Base-by-base conservation (phyloP, 2,113 vertebrate genomes). In the Cyanoliseus patagonus region DNA sequence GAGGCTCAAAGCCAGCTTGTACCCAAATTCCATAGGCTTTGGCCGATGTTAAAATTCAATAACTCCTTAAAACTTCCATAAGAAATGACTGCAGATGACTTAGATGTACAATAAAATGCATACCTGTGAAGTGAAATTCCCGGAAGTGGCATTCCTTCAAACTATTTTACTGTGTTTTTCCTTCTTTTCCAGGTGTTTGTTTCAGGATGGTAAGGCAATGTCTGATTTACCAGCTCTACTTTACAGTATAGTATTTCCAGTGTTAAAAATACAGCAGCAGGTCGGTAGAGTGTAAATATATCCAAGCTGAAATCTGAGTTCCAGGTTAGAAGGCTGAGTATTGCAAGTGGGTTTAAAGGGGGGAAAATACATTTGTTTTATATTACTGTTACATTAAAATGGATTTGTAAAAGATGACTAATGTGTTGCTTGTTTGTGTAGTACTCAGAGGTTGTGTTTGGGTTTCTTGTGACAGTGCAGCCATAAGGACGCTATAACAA, bases 171-270 rank as follows among this genome's bases (percentile, higher is more conserved):
- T 30, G 28, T 70, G 28, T 88, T 91, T 88, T 88, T 83, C 37
- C 94, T 86, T 93, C 37, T 93, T 94, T 94, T 89, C 78, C 55
- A 99, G 99, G 99, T 62, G 99, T 99, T 72, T 99, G 99, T 96
- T 99, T 99, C 98, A 98, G 99, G 96, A 99, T 99, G 99, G 99
- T 99, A 98, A 99, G 99, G 95, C 72, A 46, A 39, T 55, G 42
- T 33, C 86, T 69, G 59, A 35, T 92, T 63, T 73, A 31, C 67
- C 66, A 2, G 19, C 66, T 88, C 44, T 85, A 2, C 66, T 76
- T 75, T 41, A 15, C 74, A 68, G 83, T 87, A 7, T 96, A 52
- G 77, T 72, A 11, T 96, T 97, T 94, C 94, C 66, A 47, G 53
- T 23, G 93, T 88, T 97, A 97, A 97, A 97, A 97, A 97, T 96